Percentiles rank a stretch among this genome's conserved stretches.
Conservation (phyloP, 64 coral and sea anemone genomes). For the Actinia equina region DNA sequence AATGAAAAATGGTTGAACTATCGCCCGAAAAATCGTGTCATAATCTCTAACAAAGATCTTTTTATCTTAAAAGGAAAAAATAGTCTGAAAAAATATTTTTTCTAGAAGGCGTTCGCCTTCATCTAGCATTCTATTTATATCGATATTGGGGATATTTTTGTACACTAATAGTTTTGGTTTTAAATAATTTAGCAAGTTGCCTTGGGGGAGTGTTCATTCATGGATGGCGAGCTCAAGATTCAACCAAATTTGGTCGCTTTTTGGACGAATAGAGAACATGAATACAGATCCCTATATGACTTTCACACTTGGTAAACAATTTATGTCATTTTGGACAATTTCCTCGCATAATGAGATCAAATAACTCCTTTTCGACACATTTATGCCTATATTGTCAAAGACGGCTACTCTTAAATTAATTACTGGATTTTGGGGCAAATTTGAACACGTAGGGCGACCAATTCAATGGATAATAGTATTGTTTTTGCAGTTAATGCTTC, state of each 20-base stretch:
- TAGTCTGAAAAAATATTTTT: too few species aligned
- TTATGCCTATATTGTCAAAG: not conserved
- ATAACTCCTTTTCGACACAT: not conserved
- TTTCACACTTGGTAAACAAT: not conserved
- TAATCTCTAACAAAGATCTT: not conserved
- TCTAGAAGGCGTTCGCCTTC: too few species aligned
- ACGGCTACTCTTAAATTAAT: not conserved
- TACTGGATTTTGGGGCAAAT: too few species aligned
- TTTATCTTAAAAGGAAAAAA: not conserved
- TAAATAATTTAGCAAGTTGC: too few species aligned
- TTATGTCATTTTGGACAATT: not conserved
- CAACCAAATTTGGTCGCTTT: not conserved
- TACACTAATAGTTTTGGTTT: too few species aligned
- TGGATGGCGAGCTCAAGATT: not conserved
- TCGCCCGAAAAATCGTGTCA: not conserved
- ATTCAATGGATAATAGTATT: too few species aligned
- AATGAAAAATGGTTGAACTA: not conserved
- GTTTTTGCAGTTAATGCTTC: too few species aligned
- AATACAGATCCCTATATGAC: not conserved
- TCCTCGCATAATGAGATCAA: not conserved
- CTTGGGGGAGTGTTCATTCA: not conserved
- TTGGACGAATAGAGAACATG: not conserved
- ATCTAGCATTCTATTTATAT: too few species aligned
- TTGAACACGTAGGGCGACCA: too few species aligned
- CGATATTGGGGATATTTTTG: too few species aligned